Evolutionary conservation across 2,797 vertebrate species (phyloP).

Genomic region (Paedocypris micromegethes): DNA sequence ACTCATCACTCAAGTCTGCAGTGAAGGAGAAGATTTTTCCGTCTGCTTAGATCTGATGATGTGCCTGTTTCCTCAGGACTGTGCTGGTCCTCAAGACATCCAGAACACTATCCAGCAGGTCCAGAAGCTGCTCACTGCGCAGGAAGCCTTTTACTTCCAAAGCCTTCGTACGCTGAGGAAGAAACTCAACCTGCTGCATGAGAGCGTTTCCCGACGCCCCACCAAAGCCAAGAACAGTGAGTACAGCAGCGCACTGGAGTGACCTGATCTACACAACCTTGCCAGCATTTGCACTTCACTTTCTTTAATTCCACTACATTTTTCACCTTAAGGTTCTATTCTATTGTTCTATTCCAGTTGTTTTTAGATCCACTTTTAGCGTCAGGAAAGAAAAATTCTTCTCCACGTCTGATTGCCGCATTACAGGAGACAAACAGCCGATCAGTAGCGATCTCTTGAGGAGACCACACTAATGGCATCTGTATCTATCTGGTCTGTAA

Average conservation of each 20-base stretch:
- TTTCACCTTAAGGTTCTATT: too few relatives aligned
- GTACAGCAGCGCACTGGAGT: neutral
- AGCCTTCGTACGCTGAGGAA: slow-evolving; percentile 69
- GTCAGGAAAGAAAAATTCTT: too few relatives aligned
- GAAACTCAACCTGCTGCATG: slow-evolving; percentile 77
- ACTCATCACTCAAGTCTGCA: too few relatives aligned
- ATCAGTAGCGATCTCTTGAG: too few relatives aligned
- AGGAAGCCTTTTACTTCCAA: slow-evolving; percentile 75
- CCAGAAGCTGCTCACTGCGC: slow-evolving; percentile 77
- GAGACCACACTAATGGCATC: too few relatives aligned
- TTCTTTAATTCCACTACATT: too few relatives aligned
- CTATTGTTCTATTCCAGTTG: too few relatives aligned
- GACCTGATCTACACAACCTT: neutral
- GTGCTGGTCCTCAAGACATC: slow-evolving; percentile 68
- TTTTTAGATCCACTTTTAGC: too few relatives aligned
- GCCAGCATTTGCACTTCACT: too few relatives aligned
- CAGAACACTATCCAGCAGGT: slow-evolving; percentile 71
- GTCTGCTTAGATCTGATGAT: neutral
- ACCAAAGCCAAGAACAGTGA: slow-evolving; percentile 64
- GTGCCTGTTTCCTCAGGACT: slow-evolving; percentile 62
- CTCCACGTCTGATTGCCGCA: too few relatives aligned
- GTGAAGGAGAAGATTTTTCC: neutral
- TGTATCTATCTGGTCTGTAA: too few relatives aligned
- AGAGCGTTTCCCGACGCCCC: slow-evolving; percentile 52
- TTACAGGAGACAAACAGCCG: too few relatives aligned